Evolutionary conservation across 2,113 vertebrate genomes (phyloP).

Genomic region (Gambusia holbrooki): DNA sequence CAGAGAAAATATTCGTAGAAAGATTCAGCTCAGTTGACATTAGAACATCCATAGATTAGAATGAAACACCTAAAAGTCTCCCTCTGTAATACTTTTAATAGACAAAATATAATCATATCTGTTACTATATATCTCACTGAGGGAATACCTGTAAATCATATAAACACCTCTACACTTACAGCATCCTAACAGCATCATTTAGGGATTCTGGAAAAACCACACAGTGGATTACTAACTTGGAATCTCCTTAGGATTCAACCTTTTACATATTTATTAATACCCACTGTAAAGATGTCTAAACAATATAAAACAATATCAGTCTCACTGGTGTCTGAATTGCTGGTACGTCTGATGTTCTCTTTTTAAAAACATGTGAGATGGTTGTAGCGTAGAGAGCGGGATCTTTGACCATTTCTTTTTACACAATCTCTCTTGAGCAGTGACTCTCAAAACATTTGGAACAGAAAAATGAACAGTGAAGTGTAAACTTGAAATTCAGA

Average conservation of each 20-base stretch:
- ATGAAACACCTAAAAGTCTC: constrained; percentile 1
- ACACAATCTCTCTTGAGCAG: too few relatives aligned
- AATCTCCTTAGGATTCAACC: neutral
- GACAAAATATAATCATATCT: constrained; percentile 9
- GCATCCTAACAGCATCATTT: neutral
- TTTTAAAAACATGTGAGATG: too few relatives aligned
- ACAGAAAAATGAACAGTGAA: too few relatives aligned
- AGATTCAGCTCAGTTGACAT: neutral
- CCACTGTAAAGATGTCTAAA: neutral
- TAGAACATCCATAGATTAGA: neutral
- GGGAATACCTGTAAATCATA: constrained; percentile 18
- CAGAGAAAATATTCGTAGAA: constrained; percentile 17
- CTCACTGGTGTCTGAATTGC: neutral
- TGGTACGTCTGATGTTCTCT: too few relatives aligned
- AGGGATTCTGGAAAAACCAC: neutral
- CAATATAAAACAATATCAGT: neutral
- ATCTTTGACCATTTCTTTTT: too few relatives aligned
- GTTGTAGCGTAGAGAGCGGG: too few relatives aligned
- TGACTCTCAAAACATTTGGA: too few relatives aligned
- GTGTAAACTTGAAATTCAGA: too few relatives aligned
- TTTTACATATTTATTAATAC: too few relatives aligned
- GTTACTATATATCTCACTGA: neutral
- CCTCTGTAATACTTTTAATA: neutral
- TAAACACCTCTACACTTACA: constrained; percentile 5
- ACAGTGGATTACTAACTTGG: neutral